These are phyloP conservation scores for Coptotermes formosanus DNA, from an alignment of 1,140 invertebrate species.

Conservation along the genomic window DNA sequence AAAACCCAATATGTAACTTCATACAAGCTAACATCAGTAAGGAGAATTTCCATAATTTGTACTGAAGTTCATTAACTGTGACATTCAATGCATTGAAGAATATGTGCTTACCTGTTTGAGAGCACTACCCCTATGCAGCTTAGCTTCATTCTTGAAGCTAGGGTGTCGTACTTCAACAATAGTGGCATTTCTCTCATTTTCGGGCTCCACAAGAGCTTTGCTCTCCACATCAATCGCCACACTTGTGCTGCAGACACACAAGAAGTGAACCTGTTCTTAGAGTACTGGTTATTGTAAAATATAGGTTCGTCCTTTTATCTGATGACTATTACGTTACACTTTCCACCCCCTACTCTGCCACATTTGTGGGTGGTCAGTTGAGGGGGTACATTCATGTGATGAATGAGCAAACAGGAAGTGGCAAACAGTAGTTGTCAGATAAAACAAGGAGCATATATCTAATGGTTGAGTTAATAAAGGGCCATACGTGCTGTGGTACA, in stretches of 20 bases:
- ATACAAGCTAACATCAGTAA: no score
- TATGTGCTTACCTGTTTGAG: neutral
- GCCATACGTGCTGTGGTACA: neutral
- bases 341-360: neutral
- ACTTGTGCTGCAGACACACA: neutral
- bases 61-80: no score
- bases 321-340: neutral
- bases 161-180: neutral
- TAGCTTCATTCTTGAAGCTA: neutral
- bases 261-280: neutral
- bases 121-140: constrained; percentile 9
- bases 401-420: no score
- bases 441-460: neutral
- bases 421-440: no score
- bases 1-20: no score
- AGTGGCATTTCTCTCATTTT: constrained; percentile 13
- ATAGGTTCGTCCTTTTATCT: neutral
- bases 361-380: neutral
- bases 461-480: neutral
- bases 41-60: no score
- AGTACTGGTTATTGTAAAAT: no score
- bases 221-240: constrained; percentile 17
- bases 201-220: constrained; percentile 13
- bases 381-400: neutral
- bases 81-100: no score